Evolutionary conservation across 1,140 invertebrate species (phyloP).

Genomic region (Plectus sambesii): DNA sequence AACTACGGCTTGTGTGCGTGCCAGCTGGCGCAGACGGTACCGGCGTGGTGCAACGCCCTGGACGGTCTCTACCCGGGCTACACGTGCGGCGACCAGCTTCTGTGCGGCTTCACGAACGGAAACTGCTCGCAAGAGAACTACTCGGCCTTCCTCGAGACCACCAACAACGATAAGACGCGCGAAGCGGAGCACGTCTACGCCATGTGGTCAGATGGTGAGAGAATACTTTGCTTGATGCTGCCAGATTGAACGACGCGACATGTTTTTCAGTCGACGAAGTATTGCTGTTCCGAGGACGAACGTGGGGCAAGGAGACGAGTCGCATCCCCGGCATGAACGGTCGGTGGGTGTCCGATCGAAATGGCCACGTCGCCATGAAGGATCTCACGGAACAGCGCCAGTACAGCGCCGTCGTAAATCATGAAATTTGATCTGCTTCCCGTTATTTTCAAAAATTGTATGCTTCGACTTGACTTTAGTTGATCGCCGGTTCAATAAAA

Average conservation of each 20-base stretch:
- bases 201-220: slow-evolving; percentile 39
- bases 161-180: slow-evolving; percentile 35
- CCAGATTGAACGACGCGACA: slow-evolving; percentile 14
- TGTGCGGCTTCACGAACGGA: slow-evolving; percentile 41
- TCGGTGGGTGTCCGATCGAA: slow-evolving; percentile 42
- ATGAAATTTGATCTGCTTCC: too few relatives aligned
- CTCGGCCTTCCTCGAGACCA: slow-evolving; percentile 41
- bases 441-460: too few relatives aligned
- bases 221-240: slow-evolving; percentile 4
- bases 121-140: slow-evolving; percentile 40
- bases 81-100: slow-evolving; percentile 42
- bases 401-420: slow-evolving; percentile 42
- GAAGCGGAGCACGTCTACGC: slow-evolving; percentile 43
- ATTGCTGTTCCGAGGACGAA: slow-evolving; percentile 30
- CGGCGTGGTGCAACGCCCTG: slow-evolving; percentile 45
- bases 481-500: too few relatives aligned
- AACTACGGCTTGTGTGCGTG: slow-evolving; percentile 44
- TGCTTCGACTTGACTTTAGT: too few relatives aligned
- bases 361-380: slow-evolving; percentile 44
- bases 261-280: slow-evolving; percentile 40
- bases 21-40: slow-evolving; percentile 43
- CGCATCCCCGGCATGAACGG: slow-evolving; percentile 43
- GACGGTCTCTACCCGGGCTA: slow-evolving; percentile 45
- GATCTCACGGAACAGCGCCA: slow-evolving; percentile 43
- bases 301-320: slow-evolving; percentile 42